These are phyloP conservation scores for Sycophila sp. DNA, from an alignment of 1,140 invertebrate species.

Conservation along the genomic window DNA sequence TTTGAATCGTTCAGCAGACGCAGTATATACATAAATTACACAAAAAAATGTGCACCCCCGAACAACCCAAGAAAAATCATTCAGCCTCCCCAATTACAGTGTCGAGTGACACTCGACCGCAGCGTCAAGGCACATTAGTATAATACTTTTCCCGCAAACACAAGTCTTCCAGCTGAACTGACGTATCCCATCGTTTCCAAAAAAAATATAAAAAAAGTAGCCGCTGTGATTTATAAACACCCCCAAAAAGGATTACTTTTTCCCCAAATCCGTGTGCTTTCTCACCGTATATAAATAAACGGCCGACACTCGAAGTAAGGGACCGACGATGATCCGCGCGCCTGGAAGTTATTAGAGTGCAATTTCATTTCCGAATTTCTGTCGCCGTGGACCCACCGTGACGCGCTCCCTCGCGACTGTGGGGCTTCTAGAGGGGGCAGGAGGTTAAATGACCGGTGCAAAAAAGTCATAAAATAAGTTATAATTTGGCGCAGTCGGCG, in stretches of 20 bases:
- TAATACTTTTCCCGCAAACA: too few species aligned
- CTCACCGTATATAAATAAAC: neutral
- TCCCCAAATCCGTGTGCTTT: neutral
- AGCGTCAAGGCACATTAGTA: neutral
- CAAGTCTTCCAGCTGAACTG: too few species aligned
- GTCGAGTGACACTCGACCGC: too few species aligned
- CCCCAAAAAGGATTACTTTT: neutral
- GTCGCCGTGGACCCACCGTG: conserved; percentile 51
- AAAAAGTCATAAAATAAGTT: conserved; percentile 69
- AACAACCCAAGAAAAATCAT: too few species aligned
- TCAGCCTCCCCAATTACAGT: too few species aligned
- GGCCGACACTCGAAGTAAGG: neutral
- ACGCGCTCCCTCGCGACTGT: conserved; percentile 16
- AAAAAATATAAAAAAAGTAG: too few species aligned
- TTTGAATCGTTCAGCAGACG: too few species aligned
- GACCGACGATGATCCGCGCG: conserved; percentile 12
- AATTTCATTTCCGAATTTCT: conserved; percentile 66
- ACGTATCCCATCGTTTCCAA: too few species aligned
- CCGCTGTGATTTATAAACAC: neutral
- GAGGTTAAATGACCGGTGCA: conserved; percentile 66
- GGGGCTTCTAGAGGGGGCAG: conserved; percentile 14
- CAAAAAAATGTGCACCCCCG: too few species aligned
- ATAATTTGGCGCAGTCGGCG: conserved; percentile 66
- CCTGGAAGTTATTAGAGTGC: conserved; percentile 63
- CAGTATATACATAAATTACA: too few species aligned